Percentiles rank a stretch among this genome's conserved stretches.
These are phyloP conservation scores for Hippoglossus hippoglossus DNA, from an alignment of 2,797 vertebrate species.

Conservation along the genomic window DNA sequence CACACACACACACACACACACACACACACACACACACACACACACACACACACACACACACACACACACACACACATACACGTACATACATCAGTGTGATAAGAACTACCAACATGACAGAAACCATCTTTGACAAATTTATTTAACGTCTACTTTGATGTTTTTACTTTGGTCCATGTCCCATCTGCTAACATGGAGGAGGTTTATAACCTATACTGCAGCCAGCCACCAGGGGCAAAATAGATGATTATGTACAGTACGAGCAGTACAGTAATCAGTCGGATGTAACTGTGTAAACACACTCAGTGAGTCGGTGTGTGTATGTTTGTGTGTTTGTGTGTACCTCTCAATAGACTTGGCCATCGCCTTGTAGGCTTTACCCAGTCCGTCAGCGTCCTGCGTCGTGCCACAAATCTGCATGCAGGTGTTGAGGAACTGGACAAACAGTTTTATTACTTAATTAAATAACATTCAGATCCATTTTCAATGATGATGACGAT, in stretches of 20 bases:
- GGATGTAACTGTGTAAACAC: no score
- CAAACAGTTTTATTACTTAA: neutral
- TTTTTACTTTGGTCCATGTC: no score
- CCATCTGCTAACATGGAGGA: no score
- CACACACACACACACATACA: no score
- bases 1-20: conserved; percentile 11
- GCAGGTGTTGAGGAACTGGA: conserved; percentile 70
- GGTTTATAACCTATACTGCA: no score
- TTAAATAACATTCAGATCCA: no score
- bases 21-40: conserved; percentile 24
- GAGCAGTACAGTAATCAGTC: neutral
- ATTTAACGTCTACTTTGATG: no score
- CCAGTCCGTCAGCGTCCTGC: conserved; percentile 60
- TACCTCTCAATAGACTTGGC: conserved; percentile 74
- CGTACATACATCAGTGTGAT: neutral
- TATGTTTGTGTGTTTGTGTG: conserved; percentile 21
- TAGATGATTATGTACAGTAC: no score
- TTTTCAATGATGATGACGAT: no score
- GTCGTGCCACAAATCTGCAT: conserved; percentile 59
- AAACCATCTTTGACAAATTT: no score
- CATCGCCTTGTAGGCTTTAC: conserved; percentile 66
- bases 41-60: conserved; percentile 11
- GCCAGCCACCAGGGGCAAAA: no score
- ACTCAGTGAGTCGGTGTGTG: neutral
- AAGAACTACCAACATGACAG: no score